Evolutionary conservation across 2,888 invertebrate genomes (phyloP), one percentile per base, ranked within the genome.

Genomic region (Thysanoteuthis rhombus): DNA sequence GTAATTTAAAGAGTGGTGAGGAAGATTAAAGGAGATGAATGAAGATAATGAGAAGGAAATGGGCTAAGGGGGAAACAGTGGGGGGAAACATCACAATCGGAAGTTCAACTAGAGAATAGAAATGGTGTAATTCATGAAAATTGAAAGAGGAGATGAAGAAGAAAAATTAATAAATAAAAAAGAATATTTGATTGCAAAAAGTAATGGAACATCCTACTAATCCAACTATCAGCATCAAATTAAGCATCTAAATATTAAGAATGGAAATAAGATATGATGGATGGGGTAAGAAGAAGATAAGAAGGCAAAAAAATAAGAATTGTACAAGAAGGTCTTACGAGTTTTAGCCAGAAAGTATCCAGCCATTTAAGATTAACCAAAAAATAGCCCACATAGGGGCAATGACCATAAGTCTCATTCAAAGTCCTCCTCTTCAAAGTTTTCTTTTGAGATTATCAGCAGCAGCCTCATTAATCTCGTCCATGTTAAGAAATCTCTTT

Each of bases 21-120:
- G n/a, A n/a, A n/a, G 36, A 75, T 75, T 75, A n/a, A 75, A 36
- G 75, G n/a, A 1, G n/a, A n/a, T 10, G 75, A 75, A n/a, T 2
- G 10, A n/a, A n/a, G 75, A 75, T 75, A 75, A 75, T 75, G n/a
- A 75, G n/a, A 75, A 75, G 75, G n/a, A 75, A n/a, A 75, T 25
- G 32, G 75, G n/a, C n/a, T 32, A 12, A n/a, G 16, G 10, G 2
- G 8, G 32, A 10, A 36, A 0, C 1, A 8, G 36, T 0, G 2
- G 12, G 0, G 19, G n/a, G 19, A 75, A 75, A 75, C 75, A n/a
- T 75, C 16, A 36, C 75, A 75, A 75, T 75, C 75, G n/a, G 32
- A 75, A 75, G n/a, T n/a, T 2, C 12, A 75, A 75, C 1, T 75
- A n/a, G n/a, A 36, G 75, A 36, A 75, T 36, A 36, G 12, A 75